Percentiles rank a stretch among this genome's conserved stretches.
Evolutionary conservation across 1,140 invertebrate species (phyloP).

Genomic region (Gerris buenoi): DNA sequence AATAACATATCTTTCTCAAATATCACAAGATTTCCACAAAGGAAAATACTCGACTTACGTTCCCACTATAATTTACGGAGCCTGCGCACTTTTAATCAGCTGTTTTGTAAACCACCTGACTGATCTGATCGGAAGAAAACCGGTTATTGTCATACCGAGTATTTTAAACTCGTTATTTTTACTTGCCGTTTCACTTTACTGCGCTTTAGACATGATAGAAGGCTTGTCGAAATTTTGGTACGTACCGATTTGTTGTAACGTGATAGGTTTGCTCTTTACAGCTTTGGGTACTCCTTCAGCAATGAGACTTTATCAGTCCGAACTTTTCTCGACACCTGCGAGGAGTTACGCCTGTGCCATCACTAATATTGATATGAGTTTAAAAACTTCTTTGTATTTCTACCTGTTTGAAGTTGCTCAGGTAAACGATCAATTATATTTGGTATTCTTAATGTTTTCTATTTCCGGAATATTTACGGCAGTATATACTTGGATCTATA

Average conservation of each 20-base stretch:
- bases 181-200: neutral
- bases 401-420: neutral
- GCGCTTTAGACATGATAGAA: neutral
- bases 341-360: neutral
- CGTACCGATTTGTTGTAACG: neutral
- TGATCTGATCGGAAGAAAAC: neutral
- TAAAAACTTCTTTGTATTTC: neutral
- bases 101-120: neutral
- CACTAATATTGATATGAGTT: neutral
- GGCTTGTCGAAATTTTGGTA: neutral
- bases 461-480: neutral
- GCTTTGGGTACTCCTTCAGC: neutral
- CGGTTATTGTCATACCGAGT: neutral
- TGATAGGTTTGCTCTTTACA: neutral
- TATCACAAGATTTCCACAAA: neutral
- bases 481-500: neutral
- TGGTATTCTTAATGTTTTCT: neutral
- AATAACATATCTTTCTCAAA: neutral
- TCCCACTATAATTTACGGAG: neutral
- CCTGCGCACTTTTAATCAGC: neutral
- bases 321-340: neutral
- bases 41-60: neutral
- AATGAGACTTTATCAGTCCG: neutral
- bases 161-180: neutral
- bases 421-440: neutral